Evolutionary conservation across 2,797 vertebrate species (phyloP).

Genomic region (Phoxinus dragarum): DNA sequence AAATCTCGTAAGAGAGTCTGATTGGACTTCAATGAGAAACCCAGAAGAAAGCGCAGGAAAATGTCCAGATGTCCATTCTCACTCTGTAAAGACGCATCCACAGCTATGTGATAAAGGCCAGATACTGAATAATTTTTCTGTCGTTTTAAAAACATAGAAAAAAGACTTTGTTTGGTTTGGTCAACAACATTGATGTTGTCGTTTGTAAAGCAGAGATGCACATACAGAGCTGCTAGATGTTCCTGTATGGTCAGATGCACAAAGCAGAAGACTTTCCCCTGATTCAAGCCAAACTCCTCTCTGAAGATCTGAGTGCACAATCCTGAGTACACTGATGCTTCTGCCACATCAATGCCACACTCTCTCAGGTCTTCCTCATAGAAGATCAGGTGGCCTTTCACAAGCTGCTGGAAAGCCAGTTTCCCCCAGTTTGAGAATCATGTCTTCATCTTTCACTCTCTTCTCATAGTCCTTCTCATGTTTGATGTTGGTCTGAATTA

Average conservation of each 20-base stretch:
- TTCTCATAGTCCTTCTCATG: too few relatives aligned
- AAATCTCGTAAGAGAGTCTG: not conserved
- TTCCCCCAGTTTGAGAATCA: too few relatives aligned
- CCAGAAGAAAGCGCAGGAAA: conserved; percentile 14
- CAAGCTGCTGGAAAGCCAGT: too few relatives aligned
- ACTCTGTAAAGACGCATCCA: not conserved
- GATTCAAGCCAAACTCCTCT: not conserved
- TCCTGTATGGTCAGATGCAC: conserved; percentile 19
- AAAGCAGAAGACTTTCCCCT: not conserved
- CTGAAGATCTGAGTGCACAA: too few relatives aligned
- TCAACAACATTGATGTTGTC: not conserved
- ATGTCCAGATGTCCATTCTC: conserved; percentile 17
- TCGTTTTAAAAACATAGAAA: too few relatives aligned
- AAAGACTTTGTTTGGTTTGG: not conserved
- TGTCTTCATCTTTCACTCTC: too few relatives aligned
- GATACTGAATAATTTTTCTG: not conserved
- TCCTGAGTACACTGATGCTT: too few relatives aligned
- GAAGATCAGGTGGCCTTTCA: too few relatives aligned
- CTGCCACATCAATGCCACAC: too few relatives aligned
- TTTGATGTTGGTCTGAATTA: too few relatives aligned
- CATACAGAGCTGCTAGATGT: conserved; percentile 13
- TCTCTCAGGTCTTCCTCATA: too few relatives aligned
- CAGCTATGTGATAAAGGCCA: not conserved
- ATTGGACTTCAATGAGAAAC: conserved; percentile 20
- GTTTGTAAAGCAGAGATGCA: not conserved